Evolutionary conservation across 2,113 vertebrate species (phyloP).

Genomic region (Gnathonemus longibarbis): DNA sequence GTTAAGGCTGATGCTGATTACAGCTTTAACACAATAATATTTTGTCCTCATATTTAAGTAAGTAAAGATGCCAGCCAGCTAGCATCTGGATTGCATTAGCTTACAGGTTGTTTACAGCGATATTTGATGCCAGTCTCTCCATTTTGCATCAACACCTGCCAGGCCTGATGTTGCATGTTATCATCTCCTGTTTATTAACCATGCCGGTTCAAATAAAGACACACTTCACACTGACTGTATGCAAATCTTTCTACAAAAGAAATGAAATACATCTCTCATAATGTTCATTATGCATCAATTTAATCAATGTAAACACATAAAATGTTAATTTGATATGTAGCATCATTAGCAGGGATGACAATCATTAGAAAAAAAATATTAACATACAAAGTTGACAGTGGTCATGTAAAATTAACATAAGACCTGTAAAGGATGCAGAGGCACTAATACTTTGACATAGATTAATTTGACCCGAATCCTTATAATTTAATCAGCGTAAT

Average conservation of each 20-base stretch:
- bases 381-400: neutral
- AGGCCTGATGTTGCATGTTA: neutral
- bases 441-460: neutral
- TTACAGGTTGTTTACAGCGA: conserved; percentile 3
- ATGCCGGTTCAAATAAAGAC: neutral
- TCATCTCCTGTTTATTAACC: neutral
- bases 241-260: neutral
- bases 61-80: neutral
- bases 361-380: neutral
- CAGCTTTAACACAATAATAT: neutral
- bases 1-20: neutral
- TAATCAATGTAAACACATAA: neutral
- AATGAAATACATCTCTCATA: neutral
- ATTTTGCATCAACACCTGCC: neutral
- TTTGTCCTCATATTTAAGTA: neutral
- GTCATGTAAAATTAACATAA: neutral
- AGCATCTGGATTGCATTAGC: neutral
- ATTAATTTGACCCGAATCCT: neutral
- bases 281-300: neutral
- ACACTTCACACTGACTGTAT: neutral
- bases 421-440: neutral
- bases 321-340: neutral
- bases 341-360: neutral
- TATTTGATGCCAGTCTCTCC: neutral
- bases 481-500: neutral